Base-by-base conservation (phyloP, 2,888 invertebrate species). In the Polyommatus icarus region DNA sequence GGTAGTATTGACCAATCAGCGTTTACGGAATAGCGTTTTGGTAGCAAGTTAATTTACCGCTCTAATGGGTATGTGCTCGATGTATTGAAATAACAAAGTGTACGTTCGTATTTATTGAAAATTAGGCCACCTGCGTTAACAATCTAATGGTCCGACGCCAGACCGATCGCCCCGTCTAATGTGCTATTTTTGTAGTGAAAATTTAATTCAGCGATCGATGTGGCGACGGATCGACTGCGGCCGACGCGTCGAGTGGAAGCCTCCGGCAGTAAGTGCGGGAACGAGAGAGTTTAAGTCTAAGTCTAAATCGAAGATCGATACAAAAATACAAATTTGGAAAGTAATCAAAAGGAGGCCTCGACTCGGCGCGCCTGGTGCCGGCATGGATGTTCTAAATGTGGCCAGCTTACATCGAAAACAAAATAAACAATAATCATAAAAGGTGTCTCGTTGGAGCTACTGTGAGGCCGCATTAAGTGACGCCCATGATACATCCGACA, bases 401-500 rank as follows among this genome's bases (percentile, higher is more conserved):
- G 80, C 79, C 79, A 77, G 77, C 77, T 57, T 77, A 79, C 78
- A 80, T 75, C 20, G 67, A 79, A 78, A 81, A 67, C 29, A 67
- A 67, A 67, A 67, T 29, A 46, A 77, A 76, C 72, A 76, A 61
- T 78, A 78, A 79, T 77, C 76, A 79, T 75, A 78, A 73, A 77
- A 73, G 72, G 81, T 79, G 79, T 78, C 78, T 77, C 72, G 79
- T 40, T 72, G 50, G 36, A 50, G 77, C 76, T 67, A 57, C 57
- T 61, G 46, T 54, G 67, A 81, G 83, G 83, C 84, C 87, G 83
- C 85, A 84, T 84, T 84, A 80, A 77, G 79, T 83, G 85, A 85
- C 85, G 86, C 85, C 87, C 86, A 85, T 85, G 86, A 84, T 80
- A 78, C 78, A 78, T 80, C 80, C 82, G 86, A 88, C 89, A 89